phyloP scores from a whole-genome alignment of 2,797 vertebrate species.

The Sebastes oblongus region DNA sequence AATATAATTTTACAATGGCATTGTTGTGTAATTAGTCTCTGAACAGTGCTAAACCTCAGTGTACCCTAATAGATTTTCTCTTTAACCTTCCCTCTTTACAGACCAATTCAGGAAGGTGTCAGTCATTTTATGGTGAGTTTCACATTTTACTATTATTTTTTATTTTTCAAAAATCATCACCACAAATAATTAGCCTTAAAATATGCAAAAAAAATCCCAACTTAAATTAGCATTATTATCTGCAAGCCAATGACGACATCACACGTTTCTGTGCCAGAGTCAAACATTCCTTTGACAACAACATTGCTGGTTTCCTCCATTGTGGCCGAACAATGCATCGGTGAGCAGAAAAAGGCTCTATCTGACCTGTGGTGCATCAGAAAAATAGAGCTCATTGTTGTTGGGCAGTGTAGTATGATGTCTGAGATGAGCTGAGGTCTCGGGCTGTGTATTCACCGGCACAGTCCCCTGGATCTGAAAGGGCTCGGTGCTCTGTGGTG shows the following conservation, averaged over 20 bases:
- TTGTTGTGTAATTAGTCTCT: slow-evolving; percentile 71
- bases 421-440: slow-evolving; percentile 79
- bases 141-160: background rate
- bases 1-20: slow-evolving; percentile 68
- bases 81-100: slow-evolving; percentile 18
- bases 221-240: background rate
- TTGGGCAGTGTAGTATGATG: slow-evolving; percentile 81
- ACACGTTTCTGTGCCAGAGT: slow-evolving; percentile 19
- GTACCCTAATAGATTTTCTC: slow-evolving; percentile 48
- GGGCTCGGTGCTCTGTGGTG: slow-evolving; percentile 68
- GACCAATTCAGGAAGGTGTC: slow-evolving; percentile 1
- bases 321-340: slow-evolving; percentile 64
- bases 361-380: slow-evolving; percentile 70
- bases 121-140: slow-evolving; percentile 13
- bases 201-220: background rate
- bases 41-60: slow-evolving; percentile 52
- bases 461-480: slow-evolving; percentile 71
- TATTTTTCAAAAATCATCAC: background rate
- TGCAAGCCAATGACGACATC: slow-evolving; percentile 8
- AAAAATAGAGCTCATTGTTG: slow-evolving; percentile 78
- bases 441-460: slow-evolving; percentile 64
- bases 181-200: slow-evolving; percentile 11
- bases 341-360: slow-evolving; percentile 59
- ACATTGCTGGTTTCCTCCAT: slow-evolving; percentile 43
- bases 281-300: slow-evolving; percentile 52